Conservation (phyloP, 2,888 invertebrate species). For the Volucella zonaria region DNA sequence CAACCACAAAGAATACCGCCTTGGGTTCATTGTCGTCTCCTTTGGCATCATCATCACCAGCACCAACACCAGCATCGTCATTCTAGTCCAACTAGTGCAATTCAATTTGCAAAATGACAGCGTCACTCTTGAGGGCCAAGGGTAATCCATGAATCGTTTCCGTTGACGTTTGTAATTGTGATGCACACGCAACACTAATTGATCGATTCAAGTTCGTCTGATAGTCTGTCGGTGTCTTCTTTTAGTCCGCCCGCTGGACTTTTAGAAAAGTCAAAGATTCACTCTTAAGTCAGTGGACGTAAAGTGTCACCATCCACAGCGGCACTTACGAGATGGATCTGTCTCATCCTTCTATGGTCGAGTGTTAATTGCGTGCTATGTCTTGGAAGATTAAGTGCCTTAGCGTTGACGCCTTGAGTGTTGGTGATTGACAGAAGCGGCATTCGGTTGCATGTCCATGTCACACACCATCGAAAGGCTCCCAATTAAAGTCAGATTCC, state of each 20-base stretch:
- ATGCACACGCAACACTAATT: conserved; percentile 59
- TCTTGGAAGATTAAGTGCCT: conserved; percentile 43
- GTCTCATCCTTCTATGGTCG: conserved; percentile 3
- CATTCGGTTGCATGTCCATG: conserved; percentile 51
- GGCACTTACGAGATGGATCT: conserved; percentile 9
- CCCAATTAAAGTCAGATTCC: conserved; percentile 64
- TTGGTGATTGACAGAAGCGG: conserved; percentile 54
- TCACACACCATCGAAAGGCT: conserved; percentile 46
- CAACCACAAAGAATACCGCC: conserved; percentile 65
- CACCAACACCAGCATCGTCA: conserved; percentile 22
- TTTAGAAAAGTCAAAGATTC: no score
- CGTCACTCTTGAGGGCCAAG: conserved; percentile 4
- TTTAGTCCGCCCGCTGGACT: no score
- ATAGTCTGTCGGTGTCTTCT: neutral
- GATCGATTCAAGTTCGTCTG: conserved; percentile 56
- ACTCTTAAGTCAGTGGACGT: neutral
- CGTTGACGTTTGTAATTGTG: conserved; percentile 52
- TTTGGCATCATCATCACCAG: neutral
- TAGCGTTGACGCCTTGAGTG: conserved; percentile 54
- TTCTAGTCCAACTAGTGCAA: conserved; percentile 21
- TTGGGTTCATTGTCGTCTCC: conserved; percentile 50
- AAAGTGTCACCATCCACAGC: conserved; percentile 26
- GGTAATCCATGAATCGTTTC: neutral
- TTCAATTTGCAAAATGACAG: conserved; percentile 65
- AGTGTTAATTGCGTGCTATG: conserved; percentile 55